A percentile compares a stretch with the other conserved stretches of the same genome.
Conservation (phyloP, 2,113 vertebrate genomes). For the Prionailurus viverrinus region DNA sequence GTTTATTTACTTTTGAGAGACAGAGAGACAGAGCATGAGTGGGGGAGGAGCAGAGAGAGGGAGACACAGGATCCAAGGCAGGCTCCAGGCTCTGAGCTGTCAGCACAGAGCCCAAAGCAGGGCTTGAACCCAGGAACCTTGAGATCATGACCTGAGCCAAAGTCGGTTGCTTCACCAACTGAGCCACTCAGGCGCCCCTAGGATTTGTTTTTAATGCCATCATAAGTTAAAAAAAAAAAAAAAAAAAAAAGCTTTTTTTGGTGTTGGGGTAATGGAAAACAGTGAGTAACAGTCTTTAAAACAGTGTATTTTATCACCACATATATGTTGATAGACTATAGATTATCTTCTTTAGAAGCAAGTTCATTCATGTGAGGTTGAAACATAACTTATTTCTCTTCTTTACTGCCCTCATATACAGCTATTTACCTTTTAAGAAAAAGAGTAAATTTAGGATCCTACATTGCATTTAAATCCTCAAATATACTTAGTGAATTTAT, state of each 20-base stretch:
- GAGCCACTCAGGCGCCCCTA: too few relatives aligned
- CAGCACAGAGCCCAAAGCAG: too few relatives aligned
- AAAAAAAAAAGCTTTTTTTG: too few relatives aligned
- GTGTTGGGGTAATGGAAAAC: neutral
- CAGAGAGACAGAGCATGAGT: too few relatives aligned
- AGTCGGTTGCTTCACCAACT: too few relatives aligned
- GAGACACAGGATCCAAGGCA: too few relatives aligned
- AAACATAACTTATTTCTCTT: neutral
- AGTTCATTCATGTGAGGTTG: neutral
- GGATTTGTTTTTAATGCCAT: neutral
- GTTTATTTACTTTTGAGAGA: too few relatives aligned
- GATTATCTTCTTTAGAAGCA: neutral
- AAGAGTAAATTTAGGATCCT: neutral
- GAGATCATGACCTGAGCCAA: too few relatives aligned
- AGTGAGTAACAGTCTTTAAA: neutral
- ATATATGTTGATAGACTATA: neutral
- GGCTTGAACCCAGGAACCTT: too few relatives aligned
- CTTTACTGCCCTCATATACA: neutral
- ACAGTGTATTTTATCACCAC: neutral
- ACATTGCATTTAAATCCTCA: slow-evolving; percentile 36
- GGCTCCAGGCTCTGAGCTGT: too few relatives aligned
- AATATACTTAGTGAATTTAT: slow-evolving; percentile 3
- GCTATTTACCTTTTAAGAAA: neutral
- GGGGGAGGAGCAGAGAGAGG: too few relatives aligned
- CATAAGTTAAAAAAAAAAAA: neutral